Evolutionary conservation across 2,888 invertebrate species (phyloP).

Genomic region (Ametastegia equiseti): DNA sequence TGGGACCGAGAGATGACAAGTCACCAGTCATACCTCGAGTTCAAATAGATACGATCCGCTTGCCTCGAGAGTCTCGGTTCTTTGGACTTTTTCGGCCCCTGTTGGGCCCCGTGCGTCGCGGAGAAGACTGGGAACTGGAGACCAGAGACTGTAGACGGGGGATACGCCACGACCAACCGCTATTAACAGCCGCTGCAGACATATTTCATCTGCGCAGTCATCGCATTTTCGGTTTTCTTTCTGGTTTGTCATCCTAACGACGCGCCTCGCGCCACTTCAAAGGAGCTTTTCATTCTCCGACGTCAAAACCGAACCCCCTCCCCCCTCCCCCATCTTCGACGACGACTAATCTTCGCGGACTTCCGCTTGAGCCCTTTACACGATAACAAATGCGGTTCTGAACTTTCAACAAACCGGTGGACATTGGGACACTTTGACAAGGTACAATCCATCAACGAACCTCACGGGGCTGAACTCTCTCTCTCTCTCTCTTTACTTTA

Average conservation of each 20-base stretch:
- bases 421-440: neutral
- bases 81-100: slow-evolving; percentile 35
- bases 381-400: neutral
- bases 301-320: slow-evolving; percentile 10
- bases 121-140: slow-evolving; percentile 42
- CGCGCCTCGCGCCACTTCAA: slow-evolving; percentile 36
- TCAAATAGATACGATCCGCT: slow-evolving; percentile 47
- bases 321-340: neutral
- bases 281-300: slow-evolving; percentile 9
- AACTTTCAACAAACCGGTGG: neutral
- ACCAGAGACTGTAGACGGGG: neutral
- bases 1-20: slow-evolving; percentile 53
- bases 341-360: slow-evolving; percentile 20
- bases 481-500: no score
- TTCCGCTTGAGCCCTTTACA: neutral
- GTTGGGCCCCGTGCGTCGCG: slow-evolving; percentile 26
- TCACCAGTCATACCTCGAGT: slow-evolving; percentile 48
- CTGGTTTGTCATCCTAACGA: slow-evolving; percentile 64
- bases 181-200: slow-evolving; percentile 64
- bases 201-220: slow-evolving; percentile 70
- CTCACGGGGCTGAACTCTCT: neutral
- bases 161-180: slow-evolving; percentile 54
- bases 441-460: neutral
- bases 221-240: slow-evolving; percentile 71
- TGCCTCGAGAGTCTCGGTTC: slow-evolving; percentile 29